Percentiles rank a stretch among this genome's conserved stretches.
These are phyloP conservation scores for Turnix velox DNA, from an alignment of 2,113 vertebrate species.

Conservation along the genomic window DNA sequence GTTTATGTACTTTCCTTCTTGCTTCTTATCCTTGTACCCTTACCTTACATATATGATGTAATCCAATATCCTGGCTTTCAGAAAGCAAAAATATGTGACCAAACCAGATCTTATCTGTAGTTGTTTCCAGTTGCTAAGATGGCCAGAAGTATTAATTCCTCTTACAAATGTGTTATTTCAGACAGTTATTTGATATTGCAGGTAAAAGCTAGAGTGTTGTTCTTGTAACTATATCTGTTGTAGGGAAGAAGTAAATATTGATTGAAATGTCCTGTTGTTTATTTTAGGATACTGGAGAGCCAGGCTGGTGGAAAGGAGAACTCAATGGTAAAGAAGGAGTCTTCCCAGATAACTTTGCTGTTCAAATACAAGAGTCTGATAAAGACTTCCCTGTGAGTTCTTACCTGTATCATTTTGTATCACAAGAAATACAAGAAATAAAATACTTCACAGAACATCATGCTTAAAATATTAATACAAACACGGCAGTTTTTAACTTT, in stretches of 20 bases:
- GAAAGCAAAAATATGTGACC: not conserved
- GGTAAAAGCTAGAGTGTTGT: not conserved
- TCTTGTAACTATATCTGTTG: not conserved
- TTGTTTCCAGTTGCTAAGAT: not conserved
- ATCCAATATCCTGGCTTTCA: not conserved
- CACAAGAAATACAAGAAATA: not conserved
- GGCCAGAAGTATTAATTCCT: not conserved
- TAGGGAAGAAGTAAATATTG: not conserved
- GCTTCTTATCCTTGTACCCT: not conserved
- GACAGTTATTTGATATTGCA: not conserved
- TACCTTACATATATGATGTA: not conserved
- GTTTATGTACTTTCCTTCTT: not conserved
- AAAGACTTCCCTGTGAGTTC: conserved; percentile 87
- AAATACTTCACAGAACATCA: not conserved
- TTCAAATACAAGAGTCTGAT: conserved; percentile 80
- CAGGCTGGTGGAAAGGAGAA: conserved; percentile 93
- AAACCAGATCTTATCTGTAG: not conserved
- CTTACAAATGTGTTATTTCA: not conserved
- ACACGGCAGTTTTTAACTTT: not conserved
- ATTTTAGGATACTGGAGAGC: conserved; percentile 87
- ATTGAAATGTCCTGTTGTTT: not conserved
- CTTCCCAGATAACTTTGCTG: conserved; percentile 91
- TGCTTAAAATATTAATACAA: not conserved
- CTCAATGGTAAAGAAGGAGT: conserved; percentile 87
- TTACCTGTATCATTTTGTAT: not conserved